These are phyloP conservation scores for Tetraodon nigroviridis DNA, from an alignment of 2,113 vertebrate genomes.

Conservation along the genomic window DNA sequence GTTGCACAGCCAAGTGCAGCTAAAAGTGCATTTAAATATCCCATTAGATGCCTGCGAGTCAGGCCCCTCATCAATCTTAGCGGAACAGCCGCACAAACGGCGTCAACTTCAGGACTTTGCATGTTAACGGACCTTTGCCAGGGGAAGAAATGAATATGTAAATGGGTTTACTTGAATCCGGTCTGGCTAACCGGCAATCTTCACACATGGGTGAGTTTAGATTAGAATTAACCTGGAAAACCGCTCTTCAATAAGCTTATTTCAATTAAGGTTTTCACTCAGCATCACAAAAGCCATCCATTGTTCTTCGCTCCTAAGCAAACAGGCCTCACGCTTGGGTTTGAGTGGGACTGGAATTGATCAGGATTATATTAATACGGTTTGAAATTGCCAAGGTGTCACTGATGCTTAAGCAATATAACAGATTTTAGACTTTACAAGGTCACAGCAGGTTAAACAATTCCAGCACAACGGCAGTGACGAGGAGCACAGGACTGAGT, in stretches of 20 bases:
- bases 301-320: too few relatives aligned
- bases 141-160: conserved; percentile 64
- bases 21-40: not conserved
- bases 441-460: too few relatives aligned
- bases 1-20: not conserved
- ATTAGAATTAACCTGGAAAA: conserved; percentile 39
- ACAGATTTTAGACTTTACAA: too few relatives aligned
- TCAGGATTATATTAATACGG: too few relatives aligned
- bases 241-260: conserved; percentile 57
- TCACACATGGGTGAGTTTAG: conserved; percentile 48
- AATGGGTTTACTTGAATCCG: conserved; percentile 38
- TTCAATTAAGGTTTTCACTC: not conserved
- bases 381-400: too few relatives aligned
- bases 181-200: conserved; percentile 42
- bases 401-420: too few relatives aligned
- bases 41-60: conserved; percentile 25
- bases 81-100: conserved; percentile 23
- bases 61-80: conserved; percentile 65
- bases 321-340: too few relatives aligned
- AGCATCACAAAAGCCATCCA: too few relatives aligned
- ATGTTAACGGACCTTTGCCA: conserved; percentile 53
- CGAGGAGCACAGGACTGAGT: too few relatives aligned
- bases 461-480: too few relatives aligned
- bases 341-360: too few relatives aligned
- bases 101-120: conserved; percentile 43